phyloP scores from a whole-genome alignment of 1,140 invertebrate species.

The Metaphire vulgaris region DNA sequence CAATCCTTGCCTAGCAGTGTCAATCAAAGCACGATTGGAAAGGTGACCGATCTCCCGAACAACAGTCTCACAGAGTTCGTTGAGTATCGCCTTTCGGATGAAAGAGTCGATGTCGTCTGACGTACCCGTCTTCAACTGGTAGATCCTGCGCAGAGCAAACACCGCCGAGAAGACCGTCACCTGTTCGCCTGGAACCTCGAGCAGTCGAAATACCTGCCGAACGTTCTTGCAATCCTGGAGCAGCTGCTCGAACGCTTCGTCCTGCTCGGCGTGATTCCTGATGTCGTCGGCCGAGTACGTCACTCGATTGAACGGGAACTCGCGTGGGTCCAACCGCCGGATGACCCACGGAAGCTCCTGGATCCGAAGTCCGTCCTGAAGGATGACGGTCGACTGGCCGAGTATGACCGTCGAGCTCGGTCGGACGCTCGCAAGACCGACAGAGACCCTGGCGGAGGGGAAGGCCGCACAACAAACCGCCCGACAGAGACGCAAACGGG shows the following conservation, averaged over 20 bases:
- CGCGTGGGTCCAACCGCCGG: conserved; percentile 15
- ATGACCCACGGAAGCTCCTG: conserved; percentile 27
- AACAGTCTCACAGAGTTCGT: conserved; percentile 40
- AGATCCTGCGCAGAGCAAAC: conserved; percentile 21
- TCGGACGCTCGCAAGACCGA: neutral
- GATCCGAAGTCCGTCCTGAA: conserved; percentile 24
- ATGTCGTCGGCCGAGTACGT: neutral
- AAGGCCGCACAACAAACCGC: no score
- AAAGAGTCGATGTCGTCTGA: conserved; percentile 22
- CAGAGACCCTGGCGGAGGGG: no score
- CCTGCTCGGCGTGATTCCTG: conserved; percentile 5
- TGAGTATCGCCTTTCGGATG: conserved; percentile 38
- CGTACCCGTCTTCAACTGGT: neutral
- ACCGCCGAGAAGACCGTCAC: conserved; percentile 22
- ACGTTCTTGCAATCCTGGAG: conserved; percentile 18
- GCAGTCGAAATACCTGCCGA: conserved; percentile 17
- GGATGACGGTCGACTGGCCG: conserved; percentile 12
- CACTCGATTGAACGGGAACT: conserved; percentile 14
- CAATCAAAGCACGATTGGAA: conserved; percentile 32
- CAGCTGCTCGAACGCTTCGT: conserved; percentile 16
- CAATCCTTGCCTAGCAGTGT: conserved; percentile 34
- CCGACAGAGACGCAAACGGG: no score
- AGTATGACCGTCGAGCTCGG: neutral
- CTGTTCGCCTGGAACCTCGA: conserved; percentile 26
- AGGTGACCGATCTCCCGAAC: conserved; percentile 31